A percentile compares a stretch with the other conserved stretches of the same genome.
These are phyloP conservation scores for Moxostoma hubbsi DNA, from an alignment of 2,797 vertebrate genomes.

Conservation along the genomic window DNA sequence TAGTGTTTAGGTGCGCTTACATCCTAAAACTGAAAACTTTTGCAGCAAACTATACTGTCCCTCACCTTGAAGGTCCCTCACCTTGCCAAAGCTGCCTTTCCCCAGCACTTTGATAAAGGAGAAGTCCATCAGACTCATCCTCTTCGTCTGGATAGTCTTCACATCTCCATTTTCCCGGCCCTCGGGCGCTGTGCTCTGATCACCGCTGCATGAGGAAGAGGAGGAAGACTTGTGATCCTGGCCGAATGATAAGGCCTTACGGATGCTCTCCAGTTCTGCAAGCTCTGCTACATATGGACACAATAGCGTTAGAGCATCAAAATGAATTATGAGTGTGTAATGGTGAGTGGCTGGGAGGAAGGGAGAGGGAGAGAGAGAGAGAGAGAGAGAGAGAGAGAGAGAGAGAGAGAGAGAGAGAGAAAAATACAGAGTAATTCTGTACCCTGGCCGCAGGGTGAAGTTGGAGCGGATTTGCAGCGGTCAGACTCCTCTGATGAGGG, in stretches of 20 bases:
- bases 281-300: conserved; percentile 79
- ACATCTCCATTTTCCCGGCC: conserved; percentile 88
- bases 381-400: conserved; percentile 38
- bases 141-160: conserved; percentile 81
- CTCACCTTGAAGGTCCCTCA: conserved; percentile 86
- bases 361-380: too few relatives aligned
- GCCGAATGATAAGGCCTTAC: conserved; percentile 91
- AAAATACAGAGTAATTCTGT: conserved; percentile 55
- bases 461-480: conserved; percentile 88
- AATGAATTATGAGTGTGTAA: conserved; percentile 25
- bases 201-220: conserved; percentile 73
- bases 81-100: conserved; percentile 99
- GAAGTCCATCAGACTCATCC: conserved; percentile 92
- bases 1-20: too few relatives aligned
- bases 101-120: conserved; percentile 98
- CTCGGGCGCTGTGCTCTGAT: conserved; percentile 64
- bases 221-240: conserved; percentile 87
- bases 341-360: conserved; percentile 11
- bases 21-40: too few relatives aligned
- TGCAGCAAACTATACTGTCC: background rate
- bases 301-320: conserved; percentile 29
- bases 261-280: conserved; percentile 92
- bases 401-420: too few relatives aligned
- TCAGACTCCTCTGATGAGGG: conserved; percentile 86
- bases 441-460: conserved; percentile 96